These are phyloP conservation scores for Anguilla anguilla DNA, from an alignment of 2,797 vertebrate species.

Conservation along the genomic window DNA sequence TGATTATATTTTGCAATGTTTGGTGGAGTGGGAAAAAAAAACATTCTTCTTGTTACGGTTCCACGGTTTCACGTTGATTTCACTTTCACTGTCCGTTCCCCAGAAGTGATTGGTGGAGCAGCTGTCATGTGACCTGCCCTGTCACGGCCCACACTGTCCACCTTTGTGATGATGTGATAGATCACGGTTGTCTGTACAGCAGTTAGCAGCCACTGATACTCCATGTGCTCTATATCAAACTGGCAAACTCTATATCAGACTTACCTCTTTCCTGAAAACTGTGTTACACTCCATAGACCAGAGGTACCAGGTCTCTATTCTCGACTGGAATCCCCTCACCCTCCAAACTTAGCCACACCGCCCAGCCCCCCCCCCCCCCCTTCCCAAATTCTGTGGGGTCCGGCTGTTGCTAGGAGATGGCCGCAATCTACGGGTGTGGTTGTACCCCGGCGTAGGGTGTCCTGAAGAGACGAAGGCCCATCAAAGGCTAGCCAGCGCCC, in stretches of 20 bases:
- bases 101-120: too few species aligned
- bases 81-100: too few species aligned
- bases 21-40: too few species aligned
- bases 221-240: too few species aligned
- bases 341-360: neutral
- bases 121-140: too few species aligned
- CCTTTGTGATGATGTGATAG: too few species aligned
- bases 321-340: neutral
- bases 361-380: neutral
- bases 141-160: too few species aligned
- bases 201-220: too few species aligned
- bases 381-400: neutral
- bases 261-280: neutral
- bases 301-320: neutral
- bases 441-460: neutral
- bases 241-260: neutral
- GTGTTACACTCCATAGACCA: neutral
- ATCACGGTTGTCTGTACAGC: too few species aligned
- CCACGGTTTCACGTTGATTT: too few species aligned
- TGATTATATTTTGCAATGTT: neutral
- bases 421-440: neutral
- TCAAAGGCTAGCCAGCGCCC: neutral
- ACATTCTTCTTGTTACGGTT: too few species aligned
- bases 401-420: neutral
- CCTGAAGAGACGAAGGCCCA: neutral